phyloP scores from a whole-genome alignment of 1,140 invertebrate genomes.

The Uloborus diversus region DNA sequence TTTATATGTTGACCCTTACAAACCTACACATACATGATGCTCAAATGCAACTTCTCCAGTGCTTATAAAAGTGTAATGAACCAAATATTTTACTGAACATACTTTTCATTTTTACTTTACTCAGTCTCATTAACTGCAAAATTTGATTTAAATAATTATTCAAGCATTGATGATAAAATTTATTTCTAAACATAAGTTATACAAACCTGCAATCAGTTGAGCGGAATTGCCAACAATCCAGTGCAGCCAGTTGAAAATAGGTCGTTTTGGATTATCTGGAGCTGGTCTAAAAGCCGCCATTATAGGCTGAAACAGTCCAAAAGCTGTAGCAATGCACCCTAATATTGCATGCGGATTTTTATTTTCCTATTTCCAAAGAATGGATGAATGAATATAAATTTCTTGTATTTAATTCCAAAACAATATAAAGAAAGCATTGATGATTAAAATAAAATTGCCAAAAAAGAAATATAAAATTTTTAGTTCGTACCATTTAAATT shows the following conservation, averaged over 20 bases:
- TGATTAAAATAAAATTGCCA: too few relatives aligned
- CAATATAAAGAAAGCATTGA: too few relatives aligned
- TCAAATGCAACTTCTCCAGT: too few relatives aligned
- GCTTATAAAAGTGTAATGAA: not conserved
- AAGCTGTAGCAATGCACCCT: constrained; percentile 73
- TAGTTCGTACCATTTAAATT: too few relatives aligned
- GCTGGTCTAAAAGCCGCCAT: constrained; percentile 87
- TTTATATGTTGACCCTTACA: too few relatives aligned
- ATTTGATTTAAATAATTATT: too few relatives aligned
- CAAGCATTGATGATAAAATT: too few relatives aligned
- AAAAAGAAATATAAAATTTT: too few relatives aligned
- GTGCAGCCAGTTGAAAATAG: constrained; percentile 94
- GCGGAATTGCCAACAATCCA: constrained; percentile 93
- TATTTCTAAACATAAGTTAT: constrained; percentile 71
- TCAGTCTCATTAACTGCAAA: not conserved
- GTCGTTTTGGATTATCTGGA: constrained; percentile 80
- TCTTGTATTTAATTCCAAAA: too few relatives aligned
- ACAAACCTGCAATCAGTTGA: constrained; percentile 85
- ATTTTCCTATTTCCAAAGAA: constrained; percentile 63
- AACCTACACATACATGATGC: too few relatives aligned
- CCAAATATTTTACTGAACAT: not conserved
- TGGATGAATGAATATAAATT: too few relatives aligned
- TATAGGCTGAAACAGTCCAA: constrained; percentile 75
- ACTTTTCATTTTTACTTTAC: not conserved
- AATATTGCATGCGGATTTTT: constrained; percentile 83